Evolutionary conservation across 2,888 invertebrate species (phyloP).

Genomic region (Lacanobia wlatinum): DNA sequence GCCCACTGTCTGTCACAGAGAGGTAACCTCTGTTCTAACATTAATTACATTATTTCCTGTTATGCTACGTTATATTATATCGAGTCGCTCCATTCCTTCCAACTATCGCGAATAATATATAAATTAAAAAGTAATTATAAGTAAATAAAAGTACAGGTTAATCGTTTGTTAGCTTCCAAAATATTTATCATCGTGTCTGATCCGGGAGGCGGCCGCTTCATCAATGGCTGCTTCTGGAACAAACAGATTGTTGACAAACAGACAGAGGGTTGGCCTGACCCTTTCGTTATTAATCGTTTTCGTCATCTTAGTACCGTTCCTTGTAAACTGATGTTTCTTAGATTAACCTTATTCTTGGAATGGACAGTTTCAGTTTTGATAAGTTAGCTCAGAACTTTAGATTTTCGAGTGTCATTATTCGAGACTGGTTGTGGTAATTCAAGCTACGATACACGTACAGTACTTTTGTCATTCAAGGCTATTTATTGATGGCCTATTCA

Average conservation of each 20-base stretch:
- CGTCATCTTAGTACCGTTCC: conserved; percentile 8
- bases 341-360: neutral
- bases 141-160: neutral
- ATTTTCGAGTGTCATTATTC: no score
- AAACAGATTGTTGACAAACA: conserved; percentile 36
- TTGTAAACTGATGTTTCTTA: neutral
- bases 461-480: no score
- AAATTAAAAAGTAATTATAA: no score
- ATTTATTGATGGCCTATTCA: no score
- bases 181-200: conserved; percentile 1
- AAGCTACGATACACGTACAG: no score
- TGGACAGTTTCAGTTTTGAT: neutral
- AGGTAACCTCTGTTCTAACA: no score
- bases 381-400: neutral
- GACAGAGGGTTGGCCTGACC: conserved; percentile 16
- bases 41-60: no score
- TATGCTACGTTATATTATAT: no score
- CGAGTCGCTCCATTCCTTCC: no score
- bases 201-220: neutral
- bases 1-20: no score
- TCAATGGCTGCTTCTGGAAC: conserved; percentile 14
- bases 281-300: conserved; percentile 38
- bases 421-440: no score
- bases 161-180: neutral
- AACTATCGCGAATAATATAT: no score